Base-by-base conservation (phyloP, 2,113 vertebrate genomes). In the Sciurus niger region DNA sequence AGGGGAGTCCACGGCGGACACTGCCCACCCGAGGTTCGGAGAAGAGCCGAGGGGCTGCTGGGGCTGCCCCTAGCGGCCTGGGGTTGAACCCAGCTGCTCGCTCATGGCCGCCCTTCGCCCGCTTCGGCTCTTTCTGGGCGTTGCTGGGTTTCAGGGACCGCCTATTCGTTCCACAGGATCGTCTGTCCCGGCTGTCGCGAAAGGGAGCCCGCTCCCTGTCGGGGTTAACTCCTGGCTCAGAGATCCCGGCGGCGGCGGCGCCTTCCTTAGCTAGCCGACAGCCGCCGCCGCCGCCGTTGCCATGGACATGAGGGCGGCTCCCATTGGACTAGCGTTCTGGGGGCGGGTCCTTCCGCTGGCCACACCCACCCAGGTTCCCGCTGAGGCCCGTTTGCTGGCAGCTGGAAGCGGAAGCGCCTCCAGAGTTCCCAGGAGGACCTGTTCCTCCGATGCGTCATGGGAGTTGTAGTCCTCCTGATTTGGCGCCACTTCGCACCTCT, bases 281-380 rank as follows among this genome's bases (percentile, higher is more conserved):
- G 77, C 95, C 37, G 46, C 93, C 46, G 58, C 95, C 40, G 90
- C 96, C 51, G 82, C 93, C n/a, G 97, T 98, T 88, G 40, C 98
- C 98, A 98, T 95, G 92, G 97, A 93, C 67, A 96, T 74, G 28
- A 53, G 11, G 14, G 40, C 11, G 55, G 16, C 5, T 7, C 93
- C 94, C 65, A 78, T 89, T 67, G 83, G 96, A 72, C 85, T 17
- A 76, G 84, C 48, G 86, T 91, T 94, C 90, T 74, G 83, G 70
- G 77, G 96, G 97, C 92, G 97, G 77, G 82, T 87, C 87, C 51
- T 65, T 0, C 53, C 1, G 0, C 14, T 17, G 76, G 9, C 89
- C 96, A 87, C 95, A 34, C 96, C 96, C 93, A 74, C 68, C 13
- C 0, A 4, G 24, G 34, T 0, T 12, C 22, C 0, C 0, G 34